A percentile compares a stretch with the other conserved stretches of the same genome.
Evolutionary conservation across 2,797 vertebrate genomes (phyloP).

Genomic region (Psittacula derbiana): DNA sequence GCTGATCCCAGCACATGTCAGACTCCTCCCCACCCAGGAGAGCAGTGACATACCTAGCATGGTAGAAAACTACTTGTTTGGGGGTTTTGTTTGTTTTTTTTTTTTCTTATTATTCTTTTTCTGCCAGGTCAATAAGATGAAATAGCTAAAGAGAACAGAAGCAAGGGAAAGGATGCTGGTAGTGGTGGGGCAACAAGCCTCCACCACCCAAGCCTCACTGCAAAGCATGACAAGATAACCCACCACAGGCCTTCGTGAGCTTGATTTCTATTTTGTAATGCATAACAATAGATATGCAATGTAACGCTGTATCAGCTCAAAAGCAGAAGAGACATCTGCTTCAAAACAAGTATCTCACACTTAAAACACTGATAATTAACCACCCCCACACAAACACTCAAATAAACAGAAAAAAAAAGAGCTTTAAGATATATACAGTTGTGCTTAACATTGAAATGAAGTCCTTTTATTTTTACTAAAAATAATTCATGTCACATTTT

Average conservation of each 20-base stretch:
- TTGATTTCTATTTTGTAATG: neutral
- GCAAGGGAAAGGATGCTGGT: neutral
- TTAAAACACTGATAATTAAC: neutral
- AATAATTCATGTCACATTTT: neutral
- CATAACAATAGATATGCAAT: neutral
- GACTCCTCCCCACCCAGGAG: neutral
- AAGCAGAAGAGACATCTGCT: neutral
- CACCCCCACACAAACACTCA: neutral
- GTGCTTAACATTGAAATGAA: neutral
- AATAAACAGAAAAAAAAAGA: neutral
- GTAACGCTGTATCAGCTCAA: neutral
- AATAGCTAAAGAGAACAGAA: neutral
- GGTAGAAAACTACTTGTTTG: neutral
- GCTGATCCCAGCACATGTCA: neutral
- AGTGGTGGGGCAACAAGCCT: neutral
- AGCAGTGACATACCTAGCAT: neutral
- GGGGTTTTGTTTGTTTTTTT: accelerated
- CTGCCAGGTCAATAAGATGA: neutral
- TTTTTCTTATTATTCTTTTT: neutral
- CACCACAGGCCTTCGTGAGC: neutral
- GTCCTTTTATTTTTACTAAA: neutral
- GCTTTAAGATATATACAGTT: neutral
- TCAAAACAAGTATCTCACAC: neutral
- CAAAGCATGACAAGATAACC: neutral
- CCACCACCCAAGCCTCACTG: neutral